Base-by-base conservation (phyloP, 2,797 vertebrate genomes). In the Tragelaphus oryx region DNA sequence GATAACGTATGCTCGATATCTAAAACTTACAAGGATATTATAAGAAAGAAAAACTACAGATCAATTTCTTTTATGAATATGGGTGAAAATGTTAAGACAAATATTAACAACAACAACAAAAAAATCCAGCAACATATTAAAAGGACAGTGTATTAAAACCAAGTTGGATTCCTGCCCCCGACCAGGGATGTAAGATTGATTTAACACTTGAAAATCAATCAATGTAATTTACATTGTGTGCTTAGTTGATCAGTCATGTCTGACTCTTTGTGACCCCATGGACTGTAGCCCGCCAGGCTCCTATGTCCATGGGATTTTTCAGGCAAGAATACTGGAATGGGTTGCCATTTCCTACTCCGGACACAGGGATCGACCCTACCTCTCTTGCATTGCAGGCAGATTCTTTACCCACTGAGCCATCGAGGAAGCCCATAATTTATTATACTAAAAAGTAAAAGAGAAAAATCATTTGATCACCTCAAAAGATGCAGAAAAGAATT, bases 21-120 rank as follows among this genome's bases (percentile, higher is more conserved):
- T 84, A 87, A 93, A 96, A 96, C 37, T 80, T 59, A 97, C 48
- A 91, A 86, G 41, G 80, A 94, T 50, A 82, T 78, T 95, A 60
- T 80, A 90, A 93, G 44, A 92, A 94, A 95, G 62, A 80, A 94
- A 95, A 60, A 60, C 18, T 90, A 71, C 12, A 87, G 76, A 86
- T 79, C 74, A 90, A 79, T 85, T 93, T 87, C 54, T 87, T 5
- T 75, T 90, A 90, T 41, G 59, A 90, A 97, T 95, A 94, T 94
- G 91, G 50, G 81, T 94, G 14, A 95, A 95, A 91, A 90, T 95
- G 28, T 96, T 81, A 90, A 76, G 65, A 74, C 92, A 96, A 97
- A 91, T 90, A 94, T 68, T 82, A 96, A 79, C 87, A 96, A 92
- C 92, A 94, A 74, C 22, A 65, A 95, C 41, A 41, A 94, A 65